Percentiles rank a stretch among this genome's conserved stretches.
Evolutionary conservation across 2,797 vertebrate species (phyloP).

Genomic region (Ctenopoma kingsleyae): DNA sequence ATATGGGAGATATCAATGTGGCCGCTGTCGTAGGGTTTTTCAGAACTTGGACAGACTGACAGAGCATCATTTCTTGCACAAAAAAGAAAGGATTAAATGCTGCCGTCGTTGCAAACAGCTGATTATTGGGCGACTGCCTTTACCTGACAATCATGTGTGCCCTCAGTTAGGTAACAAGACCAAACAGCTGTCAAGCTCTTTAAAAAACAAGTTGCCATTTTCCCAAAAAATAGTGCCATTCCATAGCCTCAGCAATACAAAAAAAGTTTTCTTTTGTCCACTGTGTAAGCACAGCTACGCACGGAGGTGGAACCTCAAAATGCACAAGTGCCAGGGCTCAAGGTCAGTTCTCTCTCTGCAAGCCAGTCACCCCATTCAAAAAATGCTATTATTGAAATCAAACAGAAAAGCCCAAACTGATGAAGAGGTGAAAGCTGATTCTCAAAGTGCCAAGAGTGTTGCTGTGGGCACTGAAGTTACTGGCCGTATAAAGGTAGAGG

Average conservation of each 20-base stretch:
- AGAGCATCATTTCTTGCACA: conserved; percentile 86
- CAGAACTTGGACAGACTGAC: conserved; percentile 80
- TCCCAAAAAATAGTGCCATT: conserved; percentile 66
- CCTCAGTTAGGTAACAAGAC: conserved; percentile 52
- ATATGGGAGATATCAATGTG: conserved; percentile 82
- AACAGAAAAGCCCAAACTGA: conserved; percentile 21
- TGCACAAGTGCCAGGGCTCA: conserved; percentile 80
- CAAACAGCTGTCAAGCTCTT: conserved; percentile 30
- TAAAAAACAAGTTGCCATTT: conserved; percentile 44
- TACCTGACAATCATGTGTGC: conserved; percentile 81
- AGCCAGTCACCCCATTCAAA: conserved; percentile 18
- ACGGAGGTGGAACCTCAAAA: conserved; percentile 83
- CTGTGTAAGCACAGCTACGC: conserved; percentile 85
- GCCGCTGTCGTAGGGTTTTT: conserved; percentile 83
- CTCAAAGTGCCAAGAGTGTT: conserved; percentile 47
- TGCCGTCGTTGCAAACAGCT: conserved; percentile 84
- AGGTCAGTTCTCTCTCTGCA: conserved; percentile 17
- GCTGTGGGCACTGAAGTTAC: conserved; percentile 72
- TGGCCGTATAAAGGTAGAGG: conserved; percentile 74
- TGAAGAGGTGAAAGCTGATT: conserved; percentile 8
- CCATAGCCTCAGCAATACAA: conserved; percentile 63
- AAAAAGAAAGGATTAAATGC: conserved; percentile 85
- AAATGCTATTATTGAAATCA: conserved; percentile 29
- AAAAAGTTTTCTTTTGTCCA: conserved; percentile 79
- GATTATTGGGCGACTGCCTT: conserved; percentile 78